phyloP scores from a whole-genome alignment of 1,140 invertebrate species.

The Tigriopus japonicus region DNA sequence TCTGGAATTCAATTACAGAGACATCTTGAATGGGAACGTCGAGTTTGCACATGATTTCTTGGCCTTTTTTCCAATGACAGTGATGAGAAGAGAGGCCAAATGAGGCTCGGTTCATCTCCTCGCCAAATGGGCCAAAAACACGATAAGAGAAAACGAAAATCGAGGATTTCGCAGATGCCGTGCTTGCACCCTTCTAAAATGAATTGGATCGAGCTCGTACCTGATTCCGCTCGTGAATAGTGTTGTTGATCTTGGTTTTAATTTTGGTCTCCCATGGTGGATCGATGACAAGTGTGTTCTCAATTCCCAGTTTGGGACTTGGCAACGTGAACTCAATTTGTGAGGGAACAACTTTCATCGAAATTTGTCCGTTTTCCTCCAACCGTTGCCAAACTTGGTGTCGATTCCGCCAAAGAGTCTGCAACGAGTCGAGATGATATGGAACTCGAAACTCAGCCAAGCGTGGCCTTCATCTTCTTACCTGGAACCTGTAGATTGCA shows the following conservation, averaged over 20 bases:
- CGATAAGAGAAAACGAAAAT: too few species aligned
- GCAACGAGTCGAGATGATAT: not conserved
- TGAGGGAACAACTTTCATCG: constrained; percentile 92
- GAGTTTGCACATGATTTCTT: too few species aligned
- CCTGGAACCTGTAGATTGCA: constrained; percentile 30
- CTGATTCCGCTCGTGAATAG: not conserved
- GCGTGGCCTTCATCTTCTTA: not conserved
- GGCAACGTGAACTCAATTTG: constrained; percentile 97
- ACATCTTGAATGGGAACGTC: not conserved
- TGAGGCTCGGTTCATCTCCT: too few species aligned
- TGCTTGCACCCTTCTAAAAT: too few species aligned
- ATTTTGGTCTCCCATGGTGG: constrained; percentile 96
- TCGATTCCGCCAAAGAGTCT: constrained; percentile 27
- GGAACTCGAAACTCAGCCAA: not conserved
- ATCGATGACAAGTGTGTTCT: constrained; percentile 81
- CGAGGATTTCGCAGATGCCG: too few species aligned
- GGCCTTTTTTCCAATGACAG: too few species aligned
- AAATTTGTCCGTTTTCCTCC: constrained; percentile 86
- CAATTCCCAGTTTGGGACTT: constrained; percentile 92
- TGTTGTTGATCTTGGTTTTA: constrained; percentile 39
- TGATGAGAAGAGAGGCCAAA: too few species aligned
- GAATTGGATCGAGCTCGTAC: not conserved
- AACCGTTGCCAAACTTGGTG: constrained; percentile 97
- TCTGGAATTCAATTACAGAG: constrained; percentile 34
- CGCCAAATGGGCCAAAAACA: too few species aligned